Evolutionary conservation across 2,113 vertebrate species (phyloP).

Genomic region (Rhynchomys soricoides): DNA sequence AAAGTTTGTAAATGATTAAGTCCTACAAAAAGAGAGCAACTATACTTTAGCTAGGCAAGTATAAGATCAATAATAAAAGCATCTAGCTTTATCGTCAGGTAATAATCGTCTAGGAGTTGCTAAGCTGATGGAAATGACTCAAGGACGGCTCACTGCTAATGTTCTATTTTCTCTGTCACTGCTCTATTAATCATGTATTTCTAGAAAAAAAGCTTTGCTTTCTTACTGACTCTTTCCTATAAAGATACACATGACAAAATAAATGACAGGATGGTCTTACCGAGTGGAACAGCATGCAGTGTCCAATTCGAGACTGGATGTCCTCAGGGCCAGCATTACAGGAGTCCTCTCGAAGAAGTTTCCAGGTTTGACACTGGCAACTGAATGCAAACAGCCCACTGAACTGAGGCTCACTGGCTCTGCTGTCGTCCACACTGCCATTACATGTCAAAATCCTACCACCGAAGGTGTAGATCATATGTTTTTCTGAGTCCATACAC

Average conservation of each 20-base stretch:
- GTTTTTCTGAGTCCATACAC: conserved; percentile 99
- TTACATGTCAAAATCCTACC: conserved; percentile 98
- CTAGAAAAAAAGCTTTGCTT: neutral
- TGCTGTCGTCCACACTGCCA: conserved; percentile 96
- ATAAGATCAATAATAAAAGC: neutral
- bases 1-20: conserved; percentile 4
- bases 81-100: neutral
- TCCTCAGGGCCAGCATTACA: conserved; percentile 99
- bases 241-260: conserved; percentile 30
- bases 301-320: conserved; percentile 97
- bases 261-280: conserved; percentile 82
- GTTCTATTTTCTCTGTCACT: conserved; percentile 3
- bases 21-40: neutral
- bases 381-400: conserved; percentile 97
- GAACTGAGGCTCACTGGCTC: conserved; percentile 97
- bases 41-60: neutral
- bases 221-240: neutral
- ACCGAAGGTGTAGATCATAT: conserved; percentile 99
- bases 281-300: conserved; percentile 99
- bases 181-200: conserved; percentile 27
- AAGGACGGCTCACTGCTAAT: neutral
- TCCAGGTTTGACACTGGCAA: conserved; percentile 94
- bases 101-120: conserved; percentile 5
- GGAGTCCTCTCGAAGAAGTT: conserved; percentile 96
- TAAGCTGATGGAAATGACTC: neutral